Base-by-base conservation (phyloP, 2,888 invertebrate genomes). In the Scaptomyza cyrtandrae region DNA sequence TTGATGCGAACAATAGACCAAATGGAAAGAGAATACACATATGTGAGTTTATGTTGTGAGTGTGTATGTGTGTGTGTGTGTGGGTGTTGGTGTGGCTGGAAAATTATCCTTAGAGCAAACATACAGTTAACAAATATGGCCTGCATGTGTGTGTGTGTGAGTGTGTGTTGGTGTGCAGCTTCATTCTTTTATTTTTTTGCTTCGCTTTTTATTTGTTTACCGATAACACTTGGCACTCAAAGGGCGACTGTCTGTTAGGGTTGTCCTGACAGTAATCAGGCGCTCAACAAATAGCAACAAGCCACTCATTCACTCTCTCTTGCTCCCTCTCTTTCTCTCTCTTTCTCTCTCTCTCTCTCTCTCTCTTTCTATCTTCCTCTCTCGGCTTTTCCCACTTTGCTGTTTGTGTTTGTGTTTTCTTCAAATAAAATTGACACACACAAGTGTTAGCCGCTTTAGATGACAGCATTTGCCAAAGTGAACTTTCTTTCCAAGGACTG, bases 361-460 rank as follows among this genome's bases (percentile, higher is more conserved):
- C 9, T 24, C 41, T 43, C 37, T 45, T 16, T 10, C 13, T 37
- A n/a, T 59, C 19, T 48, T 48, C 61, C 6, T 29, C 50, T 55
- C 54, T 27, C 27, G 1, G 3, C 24, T 24, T 31, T 6, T 7
- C 31, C 13, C 35, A 37, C 49, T 29, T 6, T 11, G 50, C 49
- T 69, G 73, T 65, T 78, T 86, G 75, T 78, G 74, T 84, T 88
- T 85, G 78, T 83, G 72, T 85, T 88, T 86, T 80, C 84, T 72
- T 88, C 87, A 85, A 88, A 88, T 86, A 85, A 85, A 88, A 85
- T 88, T 88, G 85, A 85, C 85, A 85, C 85, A 85, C 85, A 85
- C 85, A 85, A 85, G 85, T 85, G 89, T 88, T 88, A 83, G 83
- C 84, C 88, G 88, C 83, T 83, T 83, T 83, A 75, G 86, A 69